Evolutionary conservation across 1,140 invertebrate genomes (phyloP).

Genomic region (Eulimnadia texana): DNA sequence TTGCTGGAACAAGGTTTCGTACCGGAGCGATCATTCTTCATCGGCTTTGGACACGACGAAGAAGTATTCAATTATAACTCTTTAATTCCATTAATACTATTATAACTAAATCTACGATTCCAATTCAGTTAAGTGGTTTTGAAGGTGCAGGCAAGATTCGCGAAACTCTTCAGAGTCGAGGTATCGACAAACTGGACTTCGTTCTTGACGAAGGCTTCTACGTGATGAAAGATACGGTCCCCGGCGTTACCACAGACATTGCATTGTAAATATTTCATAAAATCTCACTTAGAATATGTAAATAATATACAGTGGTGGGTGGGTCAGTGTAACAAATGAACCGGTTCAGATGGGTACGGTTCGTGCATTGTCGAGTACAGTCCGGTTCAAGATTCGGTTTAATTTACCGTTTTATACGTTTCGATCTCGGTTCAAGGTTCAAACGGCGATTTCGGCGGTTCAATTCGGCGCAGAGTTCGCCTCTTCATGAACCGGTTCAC

Average conservation of each 20-base stretch:
- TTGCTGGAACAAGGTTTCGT: slow-evolving; percentile 29
- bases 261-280: slow-evolving; percentile 27
- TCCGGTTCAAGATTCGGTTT: too few species aligned
- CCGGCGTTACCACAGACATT: slow-evolving; percentile 31
- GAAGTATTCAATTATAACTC: slow-evolving; percentile 30
- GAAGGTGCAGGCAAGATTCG: slow-evolving; percentile 33
- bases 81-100: background rate
- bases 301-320: background rate
- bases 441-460: too few species aligned
- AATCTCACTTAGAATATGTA: background rate
- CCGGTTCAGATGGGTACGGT: background rate
- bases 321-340: background rate
- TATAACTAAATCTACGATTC: slow-evolving; percentile 1
- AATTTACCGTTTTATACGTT: too few species aligned
- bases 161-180: slow-evolving; percentile 25
- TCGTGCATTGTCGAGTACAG: too few species aligned
- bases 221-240: slow-evolving; percentile 29
- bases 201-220: slow-evolving; percentile 39
- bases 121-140: slow-evolving; percentile 27
- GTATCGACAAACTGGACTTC: slow-evolving; percentile 34
- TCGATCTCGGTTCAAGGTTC: too few species aligned
- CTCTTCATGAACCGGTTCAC: too few species aligned
- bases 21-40: slow-evolving; percentile 36
- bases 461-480: too few species aligned
- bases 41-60: slow-evolving; percentile 47